Base-by-base conservation (phyloP, 2,888 invertebrate genomes). In the Conus canariensis region DNA sequence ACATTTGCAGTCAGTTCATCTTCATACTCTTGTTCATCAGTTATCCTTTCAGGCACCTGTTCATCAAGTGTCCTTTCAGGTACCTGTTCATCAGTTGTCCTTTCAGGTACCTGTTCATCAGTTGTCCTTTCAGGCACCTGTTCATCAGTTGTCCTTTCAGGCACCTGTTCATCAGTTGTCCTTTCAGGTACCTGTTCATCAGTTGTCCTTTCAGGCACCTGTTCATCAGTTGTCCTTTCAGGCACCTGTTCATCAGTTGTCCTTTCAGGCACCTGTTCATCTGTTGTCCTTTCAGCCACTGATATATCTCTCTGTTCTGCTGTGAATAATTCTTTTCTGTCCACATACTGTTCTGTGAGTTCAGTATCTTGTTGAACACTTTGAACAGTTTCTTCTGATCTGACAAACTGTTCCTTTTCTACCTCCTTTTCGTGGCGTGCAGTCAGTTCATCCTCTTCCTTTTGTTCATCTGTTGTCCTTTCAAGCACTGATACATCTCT, bases 1-100 rank as follows among this genome's bases (percentile, higher is more conserved):
- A 88, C 90, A 59, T 92, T 90, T 22, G 88, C 85, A 60, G n/a
- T n/a, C 74, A 59, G 25, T 67, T 60, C 60, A 19, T 83, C 82
- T 14, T 83, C 56, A 9, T 30, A 8, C 16, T 80, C 77, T 9
- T 70, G 22, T 59, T 16, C 16, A 19, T 82, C 85, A 19, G 60
- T 60, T 85, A 87, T 83, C n/a, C 89, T n/a, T 70, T 86, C 60
- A 9, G 30, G 59, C n/a, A 56, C 56, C 58, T n/a, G 30, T 56
- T 58, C 59, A 30, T 80, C 80, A 3, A 4, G 2, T 45, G 45
- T 45, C 45, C 45, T 45, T 45, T 45, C 45, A 45, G 45, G 45
- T 45, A 45, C 45, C 12, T 80, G 80, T 45, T 80, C 77, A 14
- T 88, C 88, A 25, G 12, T n/a, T n/a, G 16, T 19, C 82, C 16